Evolutionary conservation across 1,140 invertebrate species (phyloP).

Genomic region (Wiebesia pumilae): DNA sequence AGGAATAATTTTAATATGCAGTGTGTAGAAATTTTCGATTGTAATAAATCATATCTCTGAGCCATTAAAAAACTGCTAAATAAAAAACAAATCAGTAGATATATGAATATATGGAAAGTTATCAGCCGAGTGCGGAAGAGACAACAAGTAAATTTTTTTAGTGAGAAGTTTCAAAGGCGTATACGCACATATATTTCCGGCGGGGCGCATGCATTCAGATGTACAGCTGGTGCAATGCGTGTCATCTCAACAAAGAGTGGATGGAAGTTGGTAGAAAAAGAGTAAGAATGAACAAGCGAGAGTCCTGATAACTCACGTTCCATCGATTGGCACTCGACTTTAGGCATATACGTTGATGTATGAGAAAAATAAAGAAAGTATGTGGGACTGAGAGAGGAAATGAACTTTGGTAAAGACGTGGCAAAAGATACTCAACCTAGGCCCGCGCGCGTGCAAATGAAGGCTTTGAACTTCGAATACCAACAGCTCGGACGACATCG

Average conservation of each 20-base stretch:
- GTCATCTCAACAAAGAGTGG: conserved; percentile 41
- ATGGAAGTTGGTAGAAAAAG: background rate
- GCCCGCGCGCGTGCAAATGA: conserved; percentile 40
- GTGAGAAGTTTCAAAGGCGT: conserved; percentile 20
- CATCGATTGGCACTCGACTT: conserved; percentile 53
- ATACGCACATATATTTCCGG: conserved; percentile 51
- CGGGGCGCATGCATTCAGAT: conserved; percentile 27
- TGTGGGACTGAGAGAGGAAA: background rate
- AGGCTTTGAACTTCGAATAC: background rate
- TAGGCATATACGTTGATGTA: conserved; percentile 40
- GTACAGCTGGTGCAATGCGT: conserved; percentile 3
- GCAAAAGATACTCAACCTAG: background rate
- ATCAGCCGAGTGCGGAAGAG: too few relatives aligned
- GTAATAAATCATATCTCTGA: background rate
- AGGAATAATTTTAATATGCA: too few relatives aligned
- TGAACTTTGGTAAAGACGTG: background rate
- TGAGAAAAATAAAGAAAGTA: background rate
- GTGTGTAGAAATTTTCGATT: background rate
- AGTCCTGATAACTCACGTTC: conserved; percentile 37
- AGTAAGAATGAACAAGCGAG: background rate
- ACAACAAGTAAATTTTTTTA: background rate
- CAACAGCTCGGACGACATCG: background rate
- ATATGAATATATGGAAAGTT: background rate
- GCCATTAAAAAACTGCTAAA: background rate
- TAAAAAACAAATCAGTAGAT: background rate